Base-by-base conservation (phyloP, 2,113 vertebrate species). In the Buteo buteo region DNA sequence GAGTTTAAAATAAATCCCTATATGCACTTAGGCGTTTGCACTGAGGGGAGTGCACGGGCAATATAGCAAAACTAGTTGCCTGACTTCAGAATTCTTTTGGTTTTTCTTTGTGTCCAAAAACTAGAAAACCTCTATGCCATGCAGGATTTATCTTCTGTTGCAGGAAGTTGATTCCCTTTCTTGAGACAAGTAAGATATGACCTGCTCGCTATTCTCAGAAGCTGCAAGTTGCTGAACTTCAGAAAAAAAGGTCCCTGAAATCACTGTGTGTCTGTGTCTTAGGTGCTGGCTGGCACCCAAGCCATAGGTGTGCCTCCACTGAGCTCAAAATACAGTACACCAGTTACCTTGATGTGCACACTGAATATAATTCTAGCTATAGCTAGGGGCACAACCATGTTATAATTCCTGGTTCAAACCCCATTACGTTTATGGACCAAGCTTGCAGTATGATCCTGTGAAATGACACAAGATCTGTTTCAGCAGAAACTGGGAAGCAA, bases 401-500 rank as follows among this genome's bases (percentile, higher is more conserved):
- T 38, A 13, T 20, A 83, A 82, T 80, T 73, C 26, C 47, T 82
- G 38, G 18, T 90, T 86, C 84, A 85, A 79, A 72, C 13, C 59
- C 71, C 55, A 7, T 72, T 67, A 76, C 0, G 5, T 65, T 92
- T 93, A 85, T 76, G 52, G 44, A 62, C 69, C 59, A 36, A 29
- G 70, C 54, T 47, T 94, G 86, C 69, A 69, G 50, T 25, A 44
- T 54, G 64, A 88, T 92, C 54, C 52, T 88, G 59, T 72, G 80
- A 78, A 96, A 71, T 11, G 65, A 86, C 55, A 88, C 49, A 38
- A 73, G 57, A 52, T 72, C 86, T 90, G 80, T 69, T 92, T 70
- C 82, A 78, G 88, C 83, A 83, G 64, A 82, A 95, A 91, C 61
- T 73, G 66, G 73, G 80, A 95, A 97, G 92, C 84, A 97, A 69